phyloP scores from a whole-genome alignment of 2,888 invertebrate genomes.

The Hymenopus coronatus region DNA sequence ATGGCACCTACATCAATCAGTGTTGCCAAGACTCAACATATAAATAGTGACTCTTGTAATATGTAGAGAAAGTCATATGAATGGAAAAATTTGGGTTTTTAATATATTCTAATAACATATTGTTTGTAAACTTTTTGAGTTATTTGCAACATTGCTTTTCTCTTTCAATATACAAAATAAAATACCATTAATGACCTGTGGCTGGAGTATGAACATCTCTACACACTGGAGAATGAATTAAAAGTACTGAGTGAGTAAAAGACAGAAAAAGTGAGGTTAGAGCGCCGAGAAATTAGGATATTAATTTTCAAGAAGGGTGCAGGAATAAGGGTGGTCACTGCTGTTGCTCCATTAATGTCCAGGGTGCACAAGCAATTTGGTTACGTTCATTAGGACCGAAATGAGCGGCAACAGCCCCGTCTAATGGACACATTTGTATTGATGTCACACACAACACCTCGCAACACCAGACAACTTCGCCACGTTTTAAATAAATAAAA shows the following conservation, averaged over 20 bases:
- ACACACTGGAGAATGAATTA: background rate
- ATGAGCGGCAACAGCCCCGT: background rate
- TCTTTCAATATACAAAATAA: too few relatives aligned
- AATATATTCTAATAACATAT: too few relatives aligned
- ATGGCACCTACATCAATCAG: too few relatives aligned
- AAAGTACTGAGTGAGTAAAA: background rate
- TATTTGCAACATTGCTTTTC: too few relatives aligned
- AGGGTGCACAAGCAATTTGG: background rate
- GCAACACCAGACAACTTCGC: background rate
- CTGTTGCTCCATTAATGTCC: background rate
- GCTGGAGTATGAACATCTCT: background rate
- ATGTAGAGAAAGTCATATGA: too few relatives aligned
- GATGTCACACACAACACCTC: background rate
- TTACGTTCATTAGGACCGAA: background rate
- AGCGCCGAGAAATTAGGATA: background rate
- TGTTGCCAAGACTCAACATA: too few relatives aligned
- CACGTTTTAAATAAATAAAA: background rate
- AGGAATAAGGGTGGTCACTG: background rate
- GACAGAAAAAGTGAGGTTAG: background rate
- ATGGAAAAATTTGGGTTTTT: too few relatives aligned
- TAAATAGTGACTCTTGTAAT: too few relatives aligned
- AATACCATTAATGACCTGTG: too few relatives aligned
- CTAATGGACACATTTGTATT: background rate
- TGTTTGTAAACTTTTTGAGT: too few relatives aligned
- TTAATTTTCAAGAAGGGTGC: background rate